These are phyloP conservation scores for Odocoileus virginianus DNA, from an alignment of 2,113 vertebrate species.

Conservation along the genomic window DNA sequence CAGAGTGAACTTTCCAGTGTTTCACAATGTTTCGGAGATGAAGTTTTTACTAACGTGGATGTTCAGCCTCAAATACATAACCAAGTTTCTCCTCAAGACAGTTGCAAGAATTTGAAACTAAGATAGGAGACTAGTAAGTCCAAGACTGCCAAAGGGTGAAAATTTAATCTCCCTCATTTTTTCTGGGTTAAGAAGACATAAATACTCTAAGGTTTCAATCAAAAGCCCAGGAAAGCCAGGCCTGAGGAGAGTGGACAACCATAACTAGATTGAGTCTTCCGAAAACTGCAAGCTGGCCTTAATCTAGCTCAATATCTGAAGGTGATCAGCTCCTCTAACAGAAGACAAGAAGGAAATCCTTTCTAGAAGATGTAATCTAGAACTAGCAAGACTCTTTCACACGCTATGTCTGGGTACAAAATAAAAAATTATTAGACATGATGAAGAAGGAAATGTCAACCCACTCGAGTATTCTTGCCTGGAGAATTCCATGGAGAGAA, in stretches of 20 bases:
- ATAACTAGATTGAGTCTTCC: background rate
- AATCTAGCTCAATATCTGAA: background rate
- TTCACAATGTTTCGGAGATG: background rate
- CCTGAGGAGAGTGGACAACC: background rate
- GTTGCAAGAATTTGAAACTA: background rate
- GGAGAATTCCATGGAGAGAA: background rate
- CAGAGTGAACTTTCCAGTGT: background rate
- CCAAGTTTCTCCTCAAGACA: background rate
- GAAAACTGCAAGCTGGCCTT: background rate
- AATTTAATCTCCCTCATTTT: background rate
- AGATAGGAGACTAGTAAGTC: background rate
- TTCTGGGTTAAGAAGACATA: conserved; percentile 3
- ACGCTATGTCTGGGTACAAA: background rate
- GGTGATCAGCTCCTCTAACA: background rate
- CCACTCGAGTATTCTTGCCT: background rate
- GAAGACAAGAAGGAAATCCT: background rate
- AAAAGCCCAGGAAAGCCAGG: background rate
- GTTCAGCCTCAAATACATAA: background rate
- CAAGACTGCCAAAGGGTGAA: background rate
- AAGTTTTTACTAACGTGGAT: background rate
- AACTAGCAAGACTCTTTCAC: background rate
- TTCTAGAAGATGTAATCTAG: background rate
- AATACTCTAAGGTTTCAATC: background rate
- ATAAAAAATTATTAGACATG: background rate
- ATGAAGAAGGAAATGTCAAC: background rate